Percentiles rank a stretch among this genome's conserved stretches.
These are phyloP conservation scores for Brachionus manjavacas DNA, from an alignment of 1,140 invertebrate genomes.

Conservation along the genomic window DNA sequence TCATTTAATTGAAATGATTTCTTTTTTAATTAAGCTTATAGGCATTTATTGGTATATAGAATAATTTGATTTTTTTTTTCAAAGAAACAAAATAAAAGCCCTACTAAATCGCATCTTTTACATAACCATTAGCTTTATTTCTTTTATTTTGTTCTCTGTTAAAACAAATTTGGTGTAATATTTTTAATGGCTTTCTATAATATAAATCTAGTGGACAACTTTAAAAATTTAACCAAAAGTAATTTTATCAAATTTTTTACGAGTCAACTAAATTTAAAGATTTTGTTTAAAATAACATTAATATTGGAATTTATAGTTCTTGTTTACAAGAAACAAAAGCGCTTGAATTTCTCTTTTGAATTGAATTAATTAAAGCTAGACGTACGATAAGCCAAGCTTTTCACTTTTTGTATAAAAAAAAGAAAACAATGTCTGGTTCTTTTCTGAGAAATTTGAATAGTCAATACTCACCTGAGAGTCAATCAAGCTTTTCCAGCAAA, in stretches of 20 bases:
- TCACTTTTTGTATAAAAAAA: not conserved
- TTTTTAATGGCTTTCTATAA: slow-evolving; percentile 5
- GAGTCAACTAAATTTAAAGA: not conserved
- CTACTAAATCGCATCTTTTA: not conserved
- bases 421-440: slow-evolving; percentile 6
- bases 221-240: not conserved
- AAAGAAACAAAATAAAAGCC: not conserved
- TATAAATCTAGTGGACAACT: slow-evolving; percentile 2
- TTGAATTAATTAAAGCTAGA: not conserved
- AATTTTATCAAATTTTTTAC: slow-evolving; percentile 17
- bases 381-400: not conserved
- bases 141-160: not conserved
- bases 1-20: not conserved
- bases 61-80: not conserved
- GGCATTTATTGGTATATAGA: slow-evolving; percentile 2
- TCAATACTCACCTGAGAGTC: not conserved
- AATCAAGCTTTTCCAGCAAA: not conserved
- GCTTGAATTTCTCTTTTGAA: not conserved
- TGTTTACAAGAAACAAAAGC: not conserved
- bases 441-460: not conserved
- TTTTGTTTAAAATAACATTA: not conserved
- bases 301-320: not conserved
- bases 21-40: not conserved
- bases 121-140: slow-evolving; percentile 1
- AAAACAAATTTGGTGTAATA: not conserved